Evolutionary conservation across 2,113 vertebrate species (phyloP), one percentile per base, ranked within the genome.

Genomic region (Recurvirostra avosetta): DNA sequence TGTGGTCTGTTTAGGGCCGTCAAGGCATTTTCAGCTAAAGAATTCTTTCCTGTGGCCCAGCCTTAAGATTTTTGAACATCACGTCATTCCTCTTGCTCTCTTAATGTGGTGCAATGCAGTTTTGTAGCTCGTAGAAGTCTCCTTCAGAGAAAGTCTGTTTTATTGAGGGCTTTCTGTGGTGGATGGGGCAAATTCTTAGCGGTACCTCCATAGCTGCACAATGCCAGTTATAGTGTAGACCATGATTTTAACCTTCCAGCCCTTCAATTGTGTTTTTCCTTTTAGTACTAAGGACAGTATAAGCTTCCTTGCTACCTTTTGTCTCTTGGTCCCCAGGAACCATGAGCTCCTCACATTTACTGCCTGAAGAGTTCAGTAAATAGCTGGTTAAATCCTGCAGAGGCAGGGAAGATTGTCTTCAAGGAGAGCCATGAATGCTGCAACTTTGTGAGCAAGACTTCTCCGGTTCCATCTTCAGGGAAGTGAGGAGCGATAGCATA

Each of bases 361-460:
- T 61, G 17, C 20, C 32, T 50, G 32, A 45, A 56, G 32, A 13
- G 9, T n/a, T 79, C 56, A 82, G 76, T 12, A 66, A 56, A 30
- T 3, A 84, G 10, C 15, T 71, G 65, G 52, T 67, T 88, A 86
- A 90, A 91, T 36, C 45, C 43, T 63, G 12, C 2, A 4, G 68
- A 75, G 25, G 20, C 12, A 34, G 0, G 2, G 73, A 88, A 74
- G 56, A 13, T 19, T 30, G 14, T 17, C 53, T 76, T 52, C 56
- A 73, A 79, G 36, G 20, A 70, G 45, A 55, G 9, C 12, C 3
- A 6, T 1, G 10, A 83, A 56, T 3, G 45, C 66, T 75, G 65
- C 65, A 94, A 92, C 36, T 92, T 76, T 63, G 41, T 56, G 70
- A 89, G 40, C 16, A 75, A 43, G 78, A 75, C 62, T 88, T 75